These are phyloP conservation scores for Gila robusta DNA, from an alignment of 2,797 vertebrate genomes.

Conservation along the genomic window DNA sequence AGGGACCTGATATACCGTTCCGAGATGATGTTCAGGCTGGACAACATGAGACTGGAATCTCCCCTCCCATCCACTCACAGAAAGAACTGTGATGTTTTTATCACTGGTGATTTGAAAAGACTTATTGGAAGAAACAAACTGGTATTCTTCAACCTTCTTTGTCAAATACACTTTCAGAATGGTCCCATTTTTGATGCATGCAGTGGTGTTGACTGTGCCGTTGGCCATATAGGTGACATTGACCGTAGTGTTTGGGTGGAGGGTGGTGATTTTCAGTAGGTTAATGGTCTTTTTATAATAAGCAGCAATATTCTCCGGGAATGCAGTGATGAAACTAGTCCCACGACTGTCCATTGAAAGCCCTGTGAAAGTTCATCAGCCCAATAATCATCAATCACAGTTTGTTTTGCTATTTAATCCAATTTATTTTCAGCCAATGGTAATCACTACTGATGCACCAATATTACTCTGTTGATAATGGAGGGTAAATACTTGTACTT, in stretches of 20 bases:
- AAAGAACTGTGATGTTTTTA: constrained; percentile 58
- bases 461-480: not conserved
- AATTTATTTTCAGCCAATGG: not conserved
- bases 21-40: constrained; percentile 58
- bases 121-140: fast-evolving
- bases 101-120: constrained; percentile 58
- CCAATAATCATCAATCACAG: not conserved
- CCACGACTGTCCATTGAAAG: constrained; percentile 61
- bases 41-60: constrained; percentile 71
- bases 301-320: constrained; percentile 77
- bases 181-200: fast-evolving
- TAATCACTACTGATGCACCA: not conserved
- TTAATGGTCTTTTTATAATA: constrained; percentile 38
- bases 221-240: fast-evolving
- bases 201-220: fast-evolving
- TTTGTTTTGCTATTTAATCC: not conserved
- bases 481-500: not conserved
- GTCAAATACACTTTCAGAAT: fast-evolving
- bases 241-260: fast-evolving
- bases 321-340: constrained; percentile 64
- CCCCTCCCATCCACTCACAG: constrained; percentile 34
- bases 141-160: not conserved
- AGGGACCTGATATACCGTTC: constrained; percentile 68
- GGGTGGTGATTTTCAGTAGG: constrained; percentile 60
- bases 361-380: constrained; percentile 23